A percentile compares a stretch with the other conserved stretches of the same genome.
phyloP scores from a whole-genome alignment of 2,888 invertebrate genomes.

The Microctonus aethiopoides region DNA sequence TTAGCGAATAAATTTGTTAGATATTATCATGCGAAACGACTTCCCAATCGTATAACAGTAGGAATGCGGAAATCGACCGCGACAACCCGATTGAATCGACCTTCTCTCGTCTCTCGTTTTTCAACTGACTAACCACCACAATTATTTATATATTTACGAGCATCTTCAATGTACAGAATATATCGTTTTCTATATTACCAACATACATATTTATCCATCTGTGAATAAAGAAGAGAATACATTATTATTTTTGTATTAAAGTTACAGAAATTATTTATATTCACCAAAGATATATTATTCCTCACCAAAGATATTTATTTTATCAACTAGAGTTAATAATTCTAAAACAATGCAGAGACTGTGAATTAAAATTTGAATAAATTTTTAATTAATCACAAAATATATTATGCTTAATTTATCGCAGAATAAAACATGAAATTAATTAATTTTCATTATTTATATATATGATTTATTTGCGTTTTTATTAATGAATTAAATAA shows the following conservation, averaged over 20 bases:
- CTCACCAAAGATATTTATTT: neutral
- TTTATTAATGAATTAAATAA: conserved; percentile 21
- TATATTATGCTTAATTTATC: too few relatives aligned
- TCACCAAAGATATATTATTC: neutral
- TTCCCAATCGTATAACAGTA: conserved; percentile 16
- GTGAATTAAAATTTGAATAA: too few relatives aligned
- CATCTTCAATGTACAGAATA: neutral
- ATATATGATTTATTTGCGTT: neutral
- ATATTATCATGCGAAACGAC: conserved; percentile 25
- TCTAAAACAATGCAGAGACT: too few relatives aligned
- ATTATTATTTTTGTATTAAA: too few relatives aligned
- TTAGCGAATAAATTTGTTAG: conserved; percentile 21
- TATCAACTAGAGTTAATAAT: neutral
- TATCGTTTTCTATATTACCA: neutral
- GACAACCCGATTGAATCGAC: conserved; percentile 28
- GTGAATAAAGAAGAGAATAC: neutral
- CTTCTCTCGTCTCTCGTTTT: neutral
- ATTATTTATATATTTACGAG: neutral
- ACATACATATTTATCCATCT: neutral
- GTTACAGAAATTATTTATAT: neutral
- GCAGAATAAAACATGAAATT: too few relatives aligned
- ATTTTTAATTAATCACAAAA: too few relatives aligned
- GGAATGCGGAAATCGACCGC: conserved; percentile 32
- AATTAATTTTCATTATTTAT: too few relatives aligned
- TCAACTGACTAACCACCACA: neutral